Evolutionary conservation across 1,140 invertebrate species (phyloP).

Genomic region (Hormaphis cornu): DNA sequence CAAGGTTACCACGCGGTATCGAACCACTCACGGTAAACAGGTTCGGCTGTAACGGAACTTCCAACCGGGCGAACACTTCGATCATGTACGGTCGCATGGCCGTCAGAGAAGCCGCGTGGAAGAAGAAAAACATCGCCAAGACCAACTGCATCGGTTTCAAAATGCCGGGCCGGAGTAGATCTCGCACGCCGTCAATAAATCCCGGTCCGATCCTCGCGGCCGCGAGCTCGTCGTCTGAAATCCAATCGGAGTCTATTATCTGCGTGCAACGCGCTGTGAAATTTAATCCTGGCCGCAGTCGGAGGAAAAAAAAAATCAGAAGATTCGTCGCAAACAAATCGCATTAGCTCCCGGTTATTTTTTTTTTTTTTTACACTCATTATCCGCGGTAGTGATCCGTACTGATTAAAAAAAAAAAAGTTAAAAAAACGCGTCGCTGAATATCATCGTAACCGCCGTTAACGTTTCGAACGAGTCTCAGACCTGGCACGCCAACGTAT

Average conservation of each 20-base stretch:
- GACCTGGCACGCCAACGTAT: background rate
- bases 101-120: slow-evolving; percentile 45
- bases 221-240: background rate
- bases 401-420: too few relatives aligned
- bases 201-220: background rate
- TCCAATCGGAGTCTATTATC: background rate
- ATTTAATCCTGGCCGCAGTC: too few relatives aligned
- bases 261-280: too few relatives aligned
- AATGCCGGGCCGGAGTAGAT: slow-evolving; percentile 46
- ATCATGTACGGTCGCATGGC: slow-evolving; percentile 54
- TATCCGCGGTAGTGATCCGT: too few relatives aligned
- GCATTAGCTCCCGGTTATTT: too few relatives aligned
- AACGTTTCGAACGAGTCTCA: background rate
- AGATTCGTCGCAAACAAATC: background rate
- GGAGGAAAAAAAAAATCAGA: background rate
- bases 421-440: too few relatives aligned
- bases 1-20: too few relatives aligned
- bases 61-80: slow-evolving; percentile 42
- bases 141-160: slow-evolving; percentile 45
- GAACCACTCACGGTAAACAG: background rate
- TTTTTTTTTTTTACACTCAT: too few relatives aligned
- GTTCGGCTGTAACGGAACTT: slow-evolving; percentile 5
- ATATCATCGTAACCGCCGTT: too few relatives aligned
- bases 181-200: slow-evolving; percentile 36
- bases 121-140: slow-evolving; percentile 47